These are phyloP conservation scores for Venturia canescens DNA, from an alignment of 1,140 invertebrate genomes.

Conservation along the genomic window DNA sequence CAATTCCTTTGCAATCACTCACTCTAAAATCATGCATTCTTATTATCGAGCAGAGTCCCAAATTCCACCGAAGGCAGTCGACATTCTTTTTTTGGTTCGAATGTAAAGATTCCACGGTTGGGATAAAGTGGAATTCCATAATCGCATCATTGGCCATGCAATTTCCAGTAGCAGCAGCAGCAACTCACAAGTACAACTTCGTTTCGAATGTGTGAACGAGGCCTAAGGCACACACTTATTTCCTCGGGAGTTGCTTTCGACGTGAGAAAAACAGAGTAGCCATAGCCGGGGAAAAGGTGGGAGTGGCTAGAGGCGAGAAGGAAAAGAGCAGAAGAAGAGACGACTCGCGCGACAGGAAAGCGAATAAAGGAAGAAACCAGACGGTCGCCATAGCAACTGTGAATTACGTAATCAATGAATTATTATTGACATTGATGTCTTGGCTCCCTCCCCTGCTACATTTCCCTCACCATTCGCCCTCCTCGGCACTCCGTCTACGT, in stretches of 20 bases:
- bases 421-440: constrained; percentile 78
- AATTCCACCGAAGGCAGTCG: too few species aligned
- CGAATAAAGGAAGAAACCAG: constrained; percentile 58
- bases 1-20: too few species aligned
- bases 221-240: constrained; percentile 62
- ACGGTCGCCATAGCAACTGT: constrained; percentile 73
- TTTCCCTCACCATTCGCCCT: constrained; percentile 32
- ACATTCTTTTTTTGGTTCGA: too few species aligned
- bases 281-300: constrained; percentile 44
- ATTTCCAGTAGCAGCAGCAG: too few species aligned
- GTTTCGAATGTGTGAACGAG: constrained; percentile 60
- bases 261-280: constrained; percentile 72
- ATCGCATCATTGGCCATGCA: too few species aligned
- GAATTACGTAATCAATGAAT: constrained; percentile 78
- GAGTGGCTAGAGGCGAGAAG: constrained; percentile 16
- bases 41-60: too few species aligned
- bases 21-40: too few species aligned
- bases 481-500: constrained; percentile 49
- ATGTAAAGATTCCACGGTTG: too few species aligned
- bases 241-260: constrained; percentile 58
- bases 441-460: constrained; percentile 58
- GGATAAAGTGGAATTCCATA: too few species aligned
- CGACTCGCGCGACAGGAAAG: constrained; percentile 17
- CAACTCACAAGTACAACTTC: neutral
- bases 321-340: constrained; percentile 27